Evolutionary conservation across 2,888 invertebrate species (phyloP).

Genomic region (Pristionchus entomophagus): DNA sequence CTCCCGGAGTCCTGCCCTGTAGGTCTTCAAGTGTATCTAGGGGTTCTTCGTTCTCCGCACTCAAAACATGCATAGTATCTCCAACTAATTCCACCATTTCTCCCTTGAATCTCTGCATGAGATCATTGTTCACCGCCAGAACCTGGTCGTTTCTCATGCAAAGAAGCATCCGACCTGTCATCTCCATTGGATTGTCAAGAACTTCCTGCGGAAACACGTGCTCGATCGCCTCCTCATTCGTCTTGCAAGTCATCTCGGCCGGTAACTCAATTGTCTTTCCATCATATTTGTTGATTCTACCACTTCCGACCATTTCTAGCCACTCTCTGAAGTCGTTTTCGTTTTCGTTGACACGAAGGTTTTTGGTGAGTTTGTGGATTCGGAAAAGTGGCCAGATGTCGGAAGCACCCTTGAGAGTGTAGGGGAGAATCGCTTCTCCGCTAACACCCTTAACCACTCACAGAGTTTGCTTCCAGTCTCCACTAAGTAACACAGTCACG

Average conservation of each 20-base stretch:
- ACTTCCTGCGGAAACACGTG: background rate
- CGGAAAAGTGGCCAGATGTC: slow-evolving; percentile 6
- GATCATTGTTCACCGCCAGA: background rate
- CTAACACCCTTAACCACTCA: background rate
- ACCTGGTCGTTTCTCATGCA: background rate
- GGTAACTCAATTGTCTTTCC: background rate
- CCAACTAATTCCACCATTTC: background rate
- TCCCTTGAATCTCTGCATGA: background rate
- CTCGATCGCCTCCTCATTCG: background rate
- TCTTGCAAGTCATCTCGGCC: background rate
- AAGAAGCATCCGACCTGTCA: background rate
- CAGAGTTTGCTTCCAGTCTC: slow-evolving; percentile 41
- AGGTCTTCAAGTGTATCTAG: background rate
- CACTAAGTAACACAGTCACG: background rate
- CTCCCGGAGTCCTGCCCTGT: slow-evolving; percentile 41
- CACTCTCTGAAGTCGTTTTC: slow-evolving; percentile 18
- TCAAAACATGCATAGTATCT: background rate
- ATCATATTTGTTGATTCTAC: background rate
- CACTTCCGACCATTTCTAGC: slow-evolving; percentile 28
- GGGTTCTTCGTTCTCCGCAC: background rate
- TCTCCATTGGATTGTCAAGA: background rate
- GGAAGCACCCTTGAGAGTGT: slow-evolving; percentile 22
- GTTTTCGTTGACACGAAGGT: background rate
- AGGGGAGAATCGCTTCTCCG: background rate
- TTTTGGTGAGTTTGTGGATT: background rate